These are phyloP conservation scores for Euzetes globulus DNA, from an alignment of 2,888 invertebrate genomes.

Conservation along the genomic window DNA sequence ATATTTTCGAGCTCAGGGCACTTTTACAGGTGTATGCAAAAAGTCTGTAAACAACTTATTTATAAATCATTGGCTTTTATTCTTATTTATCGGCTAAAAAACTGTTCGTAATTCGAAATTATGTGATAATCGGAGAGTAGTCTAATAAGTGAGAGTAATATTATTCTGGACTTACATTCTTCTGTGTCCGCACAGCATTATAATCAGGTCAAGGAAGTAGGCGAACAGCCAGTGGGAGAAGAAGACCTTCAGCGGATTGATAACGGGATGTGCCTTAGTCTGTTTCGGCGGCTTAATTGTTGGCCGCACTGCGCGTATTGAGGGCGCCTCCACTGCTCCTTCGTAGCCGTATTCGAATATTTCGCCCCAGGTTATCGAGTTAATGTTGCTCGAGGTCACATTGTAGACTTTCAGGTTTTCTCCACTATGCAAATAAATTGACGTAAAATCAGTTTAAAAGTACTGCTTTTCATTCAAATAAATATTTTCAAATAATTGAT, in stretches of 20 bases:
- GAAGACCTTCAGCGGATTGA: conserved; percentile 15
- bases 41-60: too few species aligned
- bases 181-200: conserved; percentile 32
- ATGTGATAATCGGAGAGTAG: not conserved
- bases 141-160: not conserved
- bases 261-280: not conserved
- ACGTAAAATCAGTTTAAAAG: too few species aligned
- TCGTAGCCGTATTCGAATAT: conserved; percentile 39
- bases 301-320: conserved; percentile 19
- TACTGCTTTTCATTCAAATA: too few species aligned
- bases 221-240: conserved; percentile 29
- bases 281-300: conserved; percentile 12
- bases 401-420: conserved; percentile 19
- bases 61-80: too few species aligned
- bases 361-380: conserved; percentile 43
- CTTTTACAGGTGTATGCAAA: too few species aligned
- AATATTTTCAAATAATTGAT: too few species aligned
- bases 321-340: not conserved
- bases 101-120: not conserved
- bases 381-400: conserved; percentile 14
- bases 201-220: conserved; percentile 33
- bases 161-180: conserved; percentile 25
- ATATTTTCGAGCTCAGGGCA: too few species aligned
- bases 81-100: not conserved
- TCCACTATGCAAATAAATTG: too few species aligned